Conservation (phyloP, 2,113 vertebrate species). For the Phycodurus eques region DNA sequence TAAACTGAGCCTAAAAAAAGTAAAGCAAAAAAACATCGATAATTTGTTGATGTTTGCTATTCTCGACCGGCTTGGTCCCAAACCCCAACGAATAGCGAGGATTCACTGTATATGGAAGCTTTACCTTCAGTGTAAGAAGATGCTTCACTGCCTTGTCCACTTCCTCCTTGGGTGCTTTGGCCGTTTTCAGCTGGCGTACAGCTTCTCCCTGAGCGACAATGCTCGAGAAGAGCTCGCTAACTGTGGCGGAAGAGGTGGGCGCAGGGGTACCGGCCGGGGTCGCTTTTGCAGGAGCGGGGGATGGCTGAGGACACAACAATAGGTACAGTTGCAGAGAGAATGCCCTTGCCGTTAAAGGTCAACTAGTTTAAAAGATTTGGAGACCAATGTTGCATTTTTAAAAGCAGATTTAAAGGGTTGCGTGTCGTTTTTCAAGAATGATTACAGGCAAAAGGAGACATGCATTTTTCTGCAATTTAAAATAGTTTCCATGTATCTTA, state of each 20-base stretch:
- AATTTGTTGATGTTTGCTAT: background rate
- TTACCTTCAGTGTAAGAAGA: conserved; percentile 83
- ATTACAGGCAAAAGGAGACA: no score
- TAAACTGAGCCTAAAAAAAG: conserved; percentile 78
- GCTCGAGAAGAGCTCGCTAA: conserved; percentile 71
- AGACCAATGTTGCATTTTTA: no score
- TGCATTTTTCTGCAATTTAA: no score
- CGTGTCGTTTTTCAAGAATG: no score
- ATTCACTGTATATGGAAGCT: background rate
- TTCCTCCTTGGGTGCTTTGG: conserved; percentile 88
- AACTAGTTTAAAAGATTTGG: no score
- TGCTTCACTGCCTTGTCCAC: conserved; percentile 85
- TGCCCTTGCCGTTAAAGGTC: no score
- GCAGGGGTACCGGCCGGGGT: conserved; percentile 7
- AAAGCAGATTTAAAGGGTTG: no score
- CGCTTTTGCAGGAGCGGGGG: conserved; percentile 16
- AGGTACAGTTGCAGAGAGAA: background rate
- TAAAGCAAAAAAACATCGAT: background rate
- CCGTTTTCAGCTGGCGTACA: conserved; percentile 86
- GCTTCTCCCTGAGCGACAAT: conserved; percentile 83
- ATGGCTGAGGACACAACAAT: conserved; percentile 18
- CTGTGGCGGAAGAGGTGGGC: conserved; percentile 27
- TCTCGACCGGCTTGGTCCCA: background rate
- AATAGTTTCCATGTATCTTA: no score
- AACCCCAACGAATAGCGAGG: background rate